Evolutionary conservation across 2,113 vertebrate genomes (phyloP), one percentile per base, ranked within the genome.

Genomic region (Turdus rufiventris): DNA sequence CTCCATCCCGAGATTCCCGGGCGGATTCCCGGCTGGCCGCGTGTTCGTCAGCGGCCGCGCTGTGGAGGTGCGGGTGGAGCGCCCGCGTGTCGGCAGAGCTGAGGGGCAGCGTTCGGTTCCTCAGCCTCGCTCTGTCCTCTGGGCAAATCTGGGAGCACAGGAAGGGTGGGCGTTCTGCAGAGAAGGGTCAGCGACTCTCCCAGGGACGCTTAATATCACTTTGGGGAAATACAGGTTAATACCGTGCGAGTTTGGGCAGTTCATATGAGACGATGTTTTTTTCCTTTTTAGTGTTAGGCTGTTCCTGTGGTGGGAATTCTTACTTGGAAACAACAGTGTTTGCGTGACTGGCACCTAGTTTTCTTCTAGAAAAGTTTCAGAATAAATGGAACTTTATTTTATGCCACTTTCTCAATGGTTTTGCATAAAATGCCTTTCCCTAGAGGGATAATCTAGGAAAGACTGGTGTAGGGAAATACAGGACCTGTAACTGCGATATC

Each of bases 41-140:
- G 45, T n/a, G 85, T 72, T 86, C 42, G 66, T 5, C 71, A 2
- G 3, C 6, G n/a, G 4, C 56, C 38, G 71, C 21, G 83, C 5
- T 5, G 77, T 2, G 88, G 12, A 14, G 43, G 1, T 25, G 70
- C 5, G 21, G 77, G 33, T 5, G 18, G n/a, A 53, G 40, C 20
- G 12, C 1, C 87, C 68, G 29, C 58, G 1, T 18, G 62, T 18
- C 11, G 24, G 25, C 6, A 38, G 66, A 23, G 45, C 31, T 38
- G n/a, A 29, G n/a, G 3, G 18, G 28, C 45, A 50, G 89, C 51
- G 0, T 24, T 6, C 1, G 48, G 4, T 13, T 25, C n/a, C 63
- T 38, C 28, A 3, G 57, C 20, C 29, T 53, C 45, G 15, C 26
- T 45, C 42, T 2, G 38, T 18, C 5, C 3, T 47, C 34, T 5